These are phyloP conservation scores for Corticium candelabrum DNA, from an alignment of 37 sponge, comb jelly and placozoan species.

Conservation along the genomic window DNA sequence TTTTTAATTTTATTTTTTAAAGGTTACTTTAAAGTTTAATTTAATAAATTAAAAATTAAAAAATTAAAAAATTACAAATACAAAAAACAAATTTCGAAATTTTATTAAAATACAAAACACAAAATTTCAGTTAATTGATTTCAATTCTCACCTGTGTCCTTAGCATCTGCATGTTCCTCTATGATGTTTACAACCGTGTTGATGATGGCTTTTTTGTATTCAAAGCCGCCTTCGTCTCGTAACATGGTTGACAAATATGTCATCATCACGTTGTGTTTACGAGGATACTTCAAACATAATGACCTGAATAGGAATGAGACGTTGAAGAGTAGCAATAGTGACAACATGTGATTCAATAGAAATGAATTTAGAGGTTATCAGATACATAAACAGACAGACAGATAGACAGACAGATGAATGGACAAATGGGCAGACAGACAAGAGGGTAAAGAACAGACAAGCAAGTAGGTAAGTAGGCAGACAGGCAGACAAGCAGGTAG, in stretches of 20 bases:
- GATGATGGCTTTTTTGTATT: conserved; percentile 94
- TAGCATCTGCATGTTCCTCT: conserved; percentile 81
- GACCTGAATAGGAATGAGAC: conserved; percentile 13
- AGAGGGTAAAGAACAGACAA: neutral
- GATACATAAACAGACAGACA: neutral
- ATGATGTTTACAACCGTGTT: conserved; percentile 83
- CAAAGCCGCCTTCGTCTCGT: conserved; percentile 89
- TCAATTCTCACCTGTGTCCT: conserved; percentile 55
- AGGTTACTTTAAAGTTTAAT: no score
- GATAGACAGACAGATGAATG: neutral
- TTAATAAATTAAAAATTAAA: no score
- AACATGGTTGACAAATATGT: conserved; percentile 76
- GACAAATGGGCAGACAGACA: neutral
- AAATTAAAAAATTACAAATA: no score
- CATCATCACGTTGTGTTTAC: conserved; percentile 91
- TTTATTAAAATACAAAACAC: neutral
- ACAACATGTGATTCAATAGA: no score
- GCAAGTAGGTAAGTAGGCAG: no score
- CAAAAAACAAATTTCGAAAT: no score
- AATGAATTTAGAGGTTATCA: no score
- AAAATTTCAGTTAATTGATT: neutral
- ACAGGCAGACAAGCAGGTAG: no score
- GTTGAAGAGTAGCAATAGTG: neutral
- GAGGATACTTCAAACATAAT: conserved; percentile 90
- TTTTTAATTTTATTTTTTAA: neutral